phyloP scores from a whole-genome alignment of 1,140 invertebrate genomes.

The Drosophila arizonae region DNA sequence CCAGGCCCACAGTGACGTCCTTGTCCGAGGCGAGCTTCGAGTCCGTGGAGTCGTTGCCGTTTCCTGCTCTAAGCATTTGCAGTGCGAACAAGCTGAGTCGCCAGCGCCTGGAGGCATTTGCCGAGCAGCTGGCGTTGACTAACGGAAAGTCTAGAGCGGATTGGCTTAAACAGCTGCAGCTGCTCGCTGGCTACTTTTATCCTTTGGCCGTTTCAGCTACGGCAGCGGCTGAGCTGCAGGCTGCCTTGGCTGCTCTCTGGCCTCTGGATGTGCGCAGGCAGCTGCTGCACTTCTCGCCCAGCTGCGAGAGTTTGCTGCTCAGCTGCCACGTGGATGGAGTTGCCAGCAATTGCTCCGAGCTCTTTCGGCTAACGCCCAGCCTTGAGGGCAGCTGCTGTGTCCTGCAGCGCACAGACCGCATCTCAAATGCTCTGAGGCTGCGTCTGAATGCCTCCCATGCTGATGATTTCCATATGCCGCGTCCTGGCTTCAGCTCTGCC shows the following conservation, averaged over 20 bases:
- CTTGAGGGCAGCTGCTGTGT: constrained; percentile 48
- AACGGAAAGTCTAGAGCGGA: constrained; percentile 9
- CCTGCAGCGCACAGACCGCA: background rate
- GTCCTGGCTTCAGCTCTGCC: background rate
- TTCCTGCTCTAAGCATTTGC: constrained; percentile 47
- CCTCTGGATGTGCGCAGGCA: constrained; percentile 21
- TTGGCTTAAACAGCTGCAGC: constrained; percentile 30
- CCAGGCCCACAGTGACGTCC: constrained; percentile 46
- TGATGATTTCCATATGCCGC: constrained; percentile 41
- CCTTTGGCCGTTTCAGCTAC: constrained; percentile 16
- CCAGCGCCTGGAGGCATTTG: constrained; percentile 11
- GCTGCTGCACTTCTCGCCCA: constrained; percentile 41
- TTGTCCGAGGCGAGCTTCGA: constrained; percentile 16
- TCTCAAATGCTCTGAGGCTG: constrained; percentile 35
- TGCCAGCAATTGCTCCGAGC: constrained; percentile 33
- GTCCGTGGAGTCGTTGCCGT: background rate
- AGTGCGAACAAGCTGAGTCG: constrained; percentile 56
- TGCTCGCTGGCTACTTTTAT: constrained; percentile 37
- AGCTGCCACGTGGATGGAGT: constrained; percentile 30
- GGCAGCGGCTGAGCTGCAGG: constrained; percentile 13
- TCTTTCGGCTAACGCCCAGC: constrained; percentile 33
- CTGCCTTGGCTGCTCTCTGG: background rate
- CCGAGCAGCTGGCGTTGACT: constrained; percentile 1
- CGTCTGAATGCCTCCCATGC: constrained; percentile 46
- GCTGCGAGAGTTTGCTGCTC: constrained; percentile 44